Evolutionary conservation across 1,140 invertebrate genomes (phyloP).

Genomic region (Drosophila athabasca): DNA sequence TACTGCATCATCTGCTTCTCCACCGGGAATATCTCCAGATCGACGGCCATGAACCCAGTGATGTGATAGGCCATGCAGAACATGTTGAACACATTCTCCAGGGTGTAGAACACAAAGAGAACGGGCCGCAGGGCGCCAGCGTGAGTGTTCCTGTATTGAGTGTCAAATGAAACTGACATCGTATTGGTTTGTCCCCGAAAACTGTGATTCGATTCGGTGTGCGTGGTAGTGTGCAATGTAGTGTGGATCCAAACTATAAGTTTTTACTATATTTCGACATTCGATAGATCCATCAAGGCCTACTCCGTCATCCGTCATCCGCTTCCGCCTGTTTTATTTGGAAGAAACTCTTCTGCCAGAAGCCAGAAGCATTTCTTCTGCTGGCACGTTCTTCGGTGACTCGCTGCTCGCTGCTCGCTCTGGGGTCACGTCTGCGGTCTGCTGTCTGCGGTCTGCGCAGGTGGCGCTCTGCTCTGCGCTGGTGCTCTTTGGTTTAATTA

Average conservation of each 20-base stretch:
- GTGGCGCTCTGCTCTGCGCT: slow-evolving; percentile 14
- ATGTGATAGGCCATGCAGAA: slow-evolving; percentile 39
- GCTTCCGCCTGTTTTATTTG: no score
- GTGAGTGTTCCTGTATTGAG: no score
- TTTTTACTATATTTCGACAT: no score
- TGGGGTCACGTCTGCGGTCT: slow-evolving; percentile 12
- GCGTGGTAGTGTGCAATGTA: no score
- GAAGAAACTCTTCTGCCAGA: no score
- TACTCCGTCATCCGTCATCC: no score
- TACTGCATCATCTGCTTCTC: slow-evolving; percentile 15
- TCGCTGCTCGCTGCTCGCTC: neutral
- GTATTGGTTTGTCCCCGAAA: no score
- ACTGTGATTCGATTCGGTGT: no score
- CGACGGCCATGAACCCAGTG: slow-evolving; percentile 15
- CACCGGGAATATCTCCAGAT: neutral
- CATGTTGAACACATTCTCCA: slow-evolving; percentile 40
- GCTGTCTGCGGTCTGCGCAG: neutral
- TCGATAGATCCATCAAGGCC: no score
- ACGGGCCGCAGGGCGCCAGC: slow-evolving; percentile 29
- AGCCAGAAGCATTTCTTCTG: no score
- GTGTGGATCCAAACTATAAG: no score
- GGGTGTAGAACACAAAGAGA: slow-evolving; percentile 35
- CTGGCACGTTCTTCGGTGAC: slow-evolving; percentile 34
- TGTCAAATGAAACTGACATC: no score
- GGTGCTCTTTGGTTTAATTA: slow-evolving; percentile 40